Evolutionary conservation across 2,797 vertebrate species (phyloP).

Genomic region (Poecilia picta): DNA sequence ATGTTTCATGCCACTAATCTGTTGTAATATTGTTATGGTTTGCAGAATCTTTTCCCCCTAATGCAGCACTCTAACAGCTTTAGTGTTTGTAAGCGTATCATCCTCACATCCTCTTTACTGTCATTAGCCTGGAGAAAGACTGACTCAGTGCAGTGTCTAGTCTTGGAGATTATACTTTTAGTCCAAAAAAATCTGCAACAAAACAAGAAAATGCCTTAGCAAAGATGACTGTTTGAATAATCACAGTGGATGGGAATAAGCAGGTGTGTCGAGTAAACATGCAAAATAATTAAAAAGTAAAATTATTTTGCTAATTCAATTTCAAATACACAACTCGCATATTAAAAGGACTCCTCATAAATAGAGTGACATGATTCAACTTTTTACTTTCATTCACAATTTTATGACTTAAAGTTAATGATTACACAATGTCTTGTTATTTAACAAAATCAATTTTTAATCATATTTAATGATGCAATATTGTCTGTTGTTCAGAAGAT

Average conservation of each 20-base stretch:
- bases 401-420: neutral
- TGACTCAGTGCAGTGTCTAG: slow-evolving; percentile 24
- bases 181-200: slow-evolving; percentile 16
- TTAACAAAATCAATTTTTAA: neutral
- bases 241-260: neutral
- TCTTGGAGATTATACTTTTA: slow-evolving; percentile 29
- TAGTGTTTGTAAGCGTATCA: slow-evolving; percentile 37
- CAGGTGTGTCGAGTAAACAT: neutral
- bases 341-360: neutral
- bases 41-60: slow-evolving; percentile 26
- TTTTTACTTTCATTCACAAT: neutral
- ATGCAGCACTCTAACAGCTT: slow-evolving; percentile 36
- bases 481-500: neutral
- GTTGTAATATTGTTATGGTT: slow-evolving; percentile 11
- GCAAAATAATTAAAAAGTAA: neutral
- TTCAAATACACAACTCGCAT: neutral
- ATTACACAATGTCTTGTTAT: neutral
- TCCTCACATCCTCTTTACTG: slow-evolving; percentile 51
- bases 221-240: slow-evolving; percentile 17
- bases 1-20: neutral
- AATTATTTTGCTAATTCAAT: neutral
- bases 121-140: slow-evolving; percentile 39
- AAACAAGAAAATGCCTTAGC: slow-evolving; percentile 7
- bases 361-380: neutral
- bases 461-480: neutral